Percentiles rank a stretch among this genome's conserved stretches.
These are phyloP conservation scores for Champsocephalus esox DNA, from an alignment of 2,797 vertebrate genomes.

Conservation along the genomic window DNA sequence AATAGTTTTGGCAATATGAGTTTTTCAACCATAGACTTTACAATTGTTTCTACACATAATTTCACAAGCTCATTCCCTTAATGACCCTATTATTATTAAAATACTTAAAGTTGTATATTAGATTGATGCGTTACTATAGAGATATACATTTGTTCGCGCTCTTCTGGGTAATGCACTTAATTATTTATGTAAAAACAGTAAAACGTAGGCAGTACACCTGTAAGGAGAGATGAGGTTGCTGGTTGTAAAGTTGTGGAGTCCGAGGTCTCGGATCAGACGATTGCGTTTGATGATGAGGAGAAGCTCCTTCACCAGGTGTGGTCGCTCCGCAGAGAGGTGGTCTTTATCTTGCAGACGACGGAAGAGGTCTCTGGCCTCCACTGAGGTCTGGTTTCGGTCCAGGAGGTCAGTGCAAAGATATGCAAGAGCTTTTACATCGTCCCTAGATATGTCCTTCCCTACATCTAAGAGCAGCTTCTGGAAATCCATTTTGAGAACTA, in stretches of 20 bases:
- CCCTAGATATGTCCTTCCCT: conserved; percentile 41
- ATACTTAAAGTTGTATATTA: not conserved
- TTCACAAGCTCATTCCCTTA: not conserved
- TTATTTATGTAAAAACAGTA: not conserved
- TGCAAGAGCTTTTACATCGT: conserved; percentile 64
- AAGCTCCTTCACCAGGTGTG: conserved; percentile 76
- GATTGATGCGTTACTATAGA: too few species aligned
- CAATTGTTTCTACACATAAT: not conserved
- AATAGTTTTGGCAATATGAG: not conserved
- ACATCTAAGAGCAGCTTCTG: conserved; percentile 59
- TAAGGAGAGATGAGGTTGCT: conserved; percentile 62
- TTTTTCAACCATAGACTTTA: not conserved
- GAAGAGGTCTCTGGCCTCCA: conserved; percentile 70
- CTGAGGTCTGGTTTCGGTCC: conserved; percentile 28
- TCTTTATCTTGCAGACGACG: conserved; percentile 48
- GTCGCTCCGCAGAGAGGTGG: conserved; percentile 55
- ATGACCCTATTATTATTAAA: not conserved
- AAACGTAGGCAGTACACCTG: conserved; percentile 61
- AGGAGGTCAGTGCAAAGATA: conserved; percentile 83
- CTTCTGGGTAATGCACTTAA: not conserved
- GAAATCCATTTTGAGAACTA: conserved; percentile 69
- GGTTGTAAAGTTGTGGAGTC: not conserved
- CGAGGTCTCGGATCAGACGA: conserved; percentile 46
- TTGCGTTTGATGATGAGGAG: conserved; percentile 57
- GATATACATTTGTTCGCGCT: not conserved